Evolutionary conservation across 2,888 invertebrate species (phyloP), one percentile per base, ranked within the genome.

Genomic region (Ormyrus rosae): DNA sequence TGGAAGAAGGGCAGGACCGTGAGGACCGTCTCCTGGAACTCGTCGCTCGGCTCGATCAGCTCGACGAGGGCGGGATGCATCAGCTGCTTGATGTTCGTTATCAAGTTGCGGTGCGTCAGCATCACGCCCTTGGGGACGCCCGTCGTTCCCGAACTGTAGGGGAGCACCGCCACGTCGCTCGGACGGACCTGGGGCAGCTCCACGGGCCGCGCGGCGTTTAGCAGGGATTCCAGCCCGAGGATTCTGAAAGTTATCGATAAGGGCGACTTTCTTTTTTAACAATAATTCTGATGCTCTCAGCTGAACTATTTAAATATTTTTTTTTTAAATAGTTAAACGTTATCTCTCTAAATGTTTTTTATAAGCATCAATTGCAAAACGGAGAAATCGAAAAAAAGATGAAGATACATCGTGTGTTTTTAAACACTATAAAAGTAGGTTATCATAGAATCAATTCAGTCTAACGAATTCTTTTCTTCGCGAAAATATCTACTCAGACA

Each of bases 51-150:
- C 45, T 91, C 91, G n/a, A 85, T 87, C 82, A 91, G 89, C 81
- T 92, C 91, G 91, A 91, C 91, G 77, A 92, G 85, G 82, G 91
- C 91, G 0, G 92, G 91, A 51, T 91, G 90, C 68, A 89, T 89
- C 2, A 91, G 86, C 87, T 93, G 93, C 75, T 91, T 90, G 77
- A 93, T 85, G 85, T 93, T 93, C 67, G 92, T 91, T 5, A 93
- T 92, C 13, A 96, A 91, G 87, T 95, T 96, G 84, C 92, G 91
- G 86, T 96, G 95, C 0, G 95, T 94, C 64, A 96, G 90, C 93
- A 94, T 93, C 0, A 96, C 96, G 2, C 96, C 96, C 91, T 96
- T 96, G 0, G 96, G 96, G 86, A 95, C 92, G 0, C 96, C 96
- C 0, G 96, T 96, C 0, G 97, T 96, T 0, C 97, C 96, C 76